phyloP scores from a whole-genome alignment of 2,113 vertebrate genomes.

The Tragelaphus scriptus region DNA sequence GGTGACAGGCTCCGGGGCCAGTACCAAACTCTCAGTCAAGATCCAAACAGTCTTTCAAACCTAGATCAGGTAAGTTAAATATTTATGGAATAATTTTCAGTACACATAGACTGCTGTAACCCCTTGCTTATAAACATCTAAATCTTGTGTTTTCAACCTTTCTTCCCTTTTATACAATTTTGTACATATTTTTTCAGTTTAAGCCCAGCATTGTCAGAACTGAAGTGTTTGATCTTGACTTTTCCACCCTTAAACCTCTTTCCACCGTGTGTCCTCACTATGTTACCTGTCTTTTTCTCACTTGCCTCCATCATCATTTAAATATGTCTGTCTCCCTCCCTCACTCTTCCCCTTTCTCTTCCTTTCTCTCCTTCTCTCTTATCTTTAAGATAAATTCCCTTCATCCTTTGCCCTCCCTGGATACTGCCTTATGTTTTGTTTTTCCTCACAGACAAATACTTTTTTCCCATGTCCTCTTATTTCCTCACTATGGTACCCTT shows the following conservation, averaged over 20 bases:
- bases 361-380: not conserved
- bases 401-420: not conserved
- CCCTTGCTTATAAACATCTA: not conserved
- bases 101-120: not conserved
- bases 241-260: not conserved
- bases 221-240: not conserved
- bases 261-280: not conserved
- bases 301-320: not conserved
- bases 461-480: not conserved
- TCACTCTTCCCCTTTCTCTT: not conserved
- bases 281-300: not conserved
- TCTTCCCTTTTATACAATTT: not conserved
- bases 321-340: not conserved
- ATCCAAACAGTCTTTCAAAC: constrained; percentile 97
- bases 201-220: not conserved
- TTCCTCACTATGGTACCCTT: not conserved
- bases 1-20: constrained; percentile 95
- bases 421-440: not conserved
- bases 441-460: not conserved
- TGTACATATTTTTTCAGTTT: not conserved
- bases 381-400: not conserved
- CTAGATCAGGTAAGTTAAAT: constrained; percentile 89
- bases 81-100: not conserved
- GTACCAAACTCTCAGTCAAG: constrained; percentile 96
- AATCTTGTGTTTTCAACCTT: not conserved